Percentiles rank a stretch among this genome's conserved stretches.
phyloP scores from a whole-genome alignment of 2,888 invertebrate species.

The Leptinotarsa rubiginosa region DNA sequence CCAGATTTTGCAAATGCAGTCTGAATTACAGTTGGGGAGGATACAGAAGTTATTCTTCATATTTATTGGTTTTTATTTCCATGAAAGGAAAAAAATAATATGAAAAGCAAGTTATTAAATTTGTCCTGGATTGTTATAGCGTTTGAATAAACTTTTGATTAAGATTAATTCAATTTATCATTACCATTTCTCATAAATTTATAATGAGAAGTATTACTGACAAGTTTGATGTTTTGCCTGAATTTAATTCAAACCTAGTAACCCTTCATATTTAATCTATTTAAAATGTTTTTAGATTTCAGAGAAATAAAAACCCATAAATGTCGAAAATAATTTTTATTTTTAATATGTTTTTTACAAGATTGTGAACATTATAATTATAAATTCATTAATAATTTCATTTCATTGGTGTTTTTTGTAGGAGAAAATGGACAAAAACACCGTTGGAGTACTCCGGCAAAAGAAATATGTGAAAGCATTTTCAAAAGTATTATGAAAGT shows the following conservation, averaged over 20 bases:
- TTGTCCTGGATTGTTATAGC: not conserved
- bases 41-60: no score
- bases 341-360: not conserved
- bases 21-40: not conserved
- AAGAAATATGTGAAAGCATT: not conserved
- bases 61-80: no score
- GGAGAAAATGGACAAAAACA: not conserved
- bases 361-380: not conserved
- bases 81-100: not conserved
- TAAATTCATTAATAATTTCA: not conserved
- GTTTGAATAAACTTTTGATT: not conserved
- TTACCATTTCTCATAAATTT: not conserved
- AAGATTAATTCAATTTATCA: slow-evolving; percentile 7
- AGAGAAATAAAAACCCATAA: no score
- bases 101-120: not conserved
- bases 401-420: not conserved
- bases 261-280: not conserved
- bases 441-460: not conserved
- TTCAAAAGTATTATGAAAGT: not conserved
- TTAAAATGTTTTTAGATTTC: no score
- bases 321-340: no score
- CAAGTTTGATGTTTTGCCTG: not conserved
- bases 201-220: no score
- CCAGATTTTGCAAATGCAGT: not conserved
- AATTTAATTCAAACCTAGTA: not conserved